phyloP scores from a whole-genome alignment of 1,140 invertebrate genomes.

The Drosophila carrolli region DNA sequence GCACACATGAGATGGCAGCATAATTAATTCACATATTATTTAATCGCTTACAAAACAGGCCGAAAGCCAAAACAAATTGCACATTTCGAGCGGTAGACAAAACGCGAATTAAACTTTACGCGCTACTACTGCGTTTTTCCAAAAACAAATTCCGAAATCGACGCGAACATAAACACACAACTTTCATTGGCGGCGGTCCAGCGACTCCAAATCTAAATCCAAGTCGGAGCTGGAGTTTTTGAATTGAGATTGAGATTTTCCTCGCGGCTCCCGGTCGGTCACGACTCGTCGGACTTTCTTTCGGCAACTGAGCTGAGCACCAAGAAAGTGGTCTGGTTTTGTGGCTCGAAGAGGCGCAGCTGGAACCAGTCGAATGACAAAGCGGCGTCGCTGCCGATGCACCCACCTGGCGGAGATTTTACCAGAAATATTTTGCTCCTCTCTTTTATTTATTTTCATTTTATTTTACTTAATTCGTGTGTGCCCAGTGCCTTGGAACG shows the following conservation, averaged over 20 bases:
- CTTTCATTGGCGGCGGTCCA: constrained; percentile 59
- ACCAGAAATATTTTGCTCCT: constrained; percentile 45
- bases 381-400: constrained; percentile 43
- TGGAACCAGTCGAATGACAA: constrained; percentile 76
- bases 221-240: constrained; percentile 5
- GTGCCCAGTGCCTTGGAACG: constrained; percentile 50
- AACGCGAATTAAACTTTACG: constrained; percentile 35
- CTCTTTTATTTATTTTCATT: constrained; percentile 31
- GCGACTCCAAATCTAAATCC: constrained; percentile 12
- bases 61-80: constrained; percentile 53
- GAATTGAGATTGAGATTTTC: constrained; percentile 16
- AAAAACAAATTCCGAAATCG: constrained; percentile 37
- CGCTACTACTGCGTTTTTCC: constrained; percentile 3
- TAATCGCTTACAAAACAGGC: constrained; percentile 68
- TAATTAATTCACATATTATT: constrained; percentile 50
- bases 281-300: constrained; percentile 81
- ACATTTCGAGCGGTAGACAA: constrained; percentile 51
- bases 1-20: constrained; percentile 6
- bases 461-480: constrained; percentile 13
- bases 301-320: constrained; percentile 78
- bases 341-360: constrained; percentile 59
- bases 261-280: constrained; percentile 47
- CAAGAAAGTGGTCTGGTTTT: constrained; percentile 84
- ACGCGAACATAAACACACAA: constrained; percentile 48
- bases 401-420: constrained; percentile 54